Evolutionary conservation across 2,797 vertebrate genomes (phyloP), one percentile per base, ranked within the genome.

Genomic region (Cyprinella venusta): DNA sequence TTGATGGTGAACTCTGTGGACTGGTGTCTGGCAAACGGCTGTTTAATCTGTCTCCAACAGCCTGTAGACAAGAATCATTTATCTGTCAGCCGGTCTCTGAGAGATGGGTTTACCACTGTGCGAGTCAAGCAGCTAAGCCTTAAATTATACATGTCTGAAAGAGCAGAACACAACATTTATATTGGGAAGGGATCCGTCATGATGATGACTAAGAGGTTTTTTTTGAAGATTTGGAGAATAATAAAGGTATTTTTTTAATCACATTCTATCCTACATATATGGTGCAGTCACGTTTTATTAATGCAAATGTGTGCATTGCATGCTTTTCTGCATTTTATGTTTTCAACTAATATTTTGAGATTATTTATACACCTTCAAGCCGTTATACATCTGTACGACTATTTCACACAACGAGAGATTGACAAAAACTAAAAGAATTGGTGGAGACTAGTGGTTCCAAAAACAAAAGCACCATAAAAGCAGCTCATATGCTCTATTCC

Each of bases 1-100:
- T 93, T 96, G 90, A 97, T 96, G 78, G 96, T 96, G 90, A 96
- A 96, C 89, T 97, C 96, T 0, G 94, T 91, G 5, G 96, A 96
- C 81, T 95, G 95, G 82, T 95, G 95, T 71, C 95, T 93, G 80
- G 91, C 89, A 86, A 96, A 96, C 2, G 95, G 95, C 83, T 94
- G 94, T 85, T 96, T 96, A 72, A 96, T 94, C 90, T 95, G 95
- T 79, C 96, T 96, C 96, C 96, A 97, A 74, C 95, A 97, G 80
- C 94, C 96, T 97, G 84, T 50, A 87, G 24, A 40, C 75, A 38
- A 50, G 40, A 56, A 76, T 71, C 45, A 69, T 8, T 33, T 45
- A 75, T 10, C 59, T 36, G 78, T 84, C 24, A 85, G 36, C 33
- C 19, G 13, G 52, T 38, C 33, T 38, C 54, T 85, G 75, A 83